A percentile compares a stretch with the other conserved stretches of the same genome.
phyloP scores from a whole-genome alignment of 2,113 vertebrate species.

The Tor tambroides region DNA sequence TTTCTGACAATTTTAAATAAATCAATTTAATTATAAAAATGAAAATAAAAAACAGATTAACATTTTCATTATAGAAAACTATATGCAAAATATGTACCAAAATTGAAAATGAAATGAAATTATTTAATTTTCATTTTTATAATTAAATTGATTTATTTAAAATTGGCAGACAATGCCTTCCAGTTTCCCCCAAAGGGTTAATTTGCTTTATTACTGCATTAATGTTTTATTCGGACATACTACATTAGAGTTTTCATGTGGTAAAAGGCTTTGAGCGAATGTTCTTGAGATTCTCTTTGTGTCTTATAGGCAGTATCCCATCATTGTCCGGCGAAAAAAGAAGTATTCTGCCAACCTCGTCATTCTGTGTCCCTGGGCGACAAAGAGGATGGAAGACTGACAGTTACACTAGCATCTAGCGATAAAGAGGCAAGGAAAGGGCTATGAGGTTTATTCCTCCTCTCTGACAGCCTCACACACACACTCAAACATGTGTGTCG shows the following conservation, averaged over 20 bases:
- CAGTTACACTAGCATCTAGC: slow-evolving; percentile 44
- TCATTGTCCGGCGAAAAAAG: slow-evolving; percentile 14
- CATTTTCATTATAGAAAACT: too few relatives aligned
- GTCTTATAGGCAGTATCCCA: slow-evolving; percentile 24
- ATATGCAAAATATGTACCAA: too few relatives aligned
- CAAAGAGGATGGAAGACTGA: slow-evolving; percentile 7
- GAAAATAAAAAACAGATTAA: too few relatives aligned
- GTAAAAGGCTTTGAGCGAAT: not conserved
- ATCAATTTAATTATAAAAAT: too few relatives aligned
- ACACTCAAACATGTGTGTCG: slow-evolving; percentile 16
- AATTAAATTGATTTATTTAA: too few relatives aligned
- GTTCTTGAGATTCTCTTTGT: not conserved
- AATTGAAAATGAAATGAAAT: too few relatives aligned
- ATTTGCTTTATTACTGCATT: not conserved
- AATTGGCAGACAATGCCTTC: too few relatives aligned
- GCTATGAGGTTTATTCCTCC: slow-evolving; percentile 45
- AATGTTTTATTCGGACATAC: not conserved
- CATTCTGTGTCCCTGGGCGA: slow-evolving; percentile 17
- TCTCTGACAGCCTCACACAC: slow-evolving; percentile 10
- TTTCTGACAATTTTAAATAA: not conserved
- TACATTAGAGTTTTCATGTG: not conserved
- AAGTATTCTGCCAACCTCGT: slow-evolving; percentile 13
- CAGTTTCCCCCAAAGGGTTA: not conserved
- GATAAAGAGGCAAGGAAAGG: slow-evolving; percentile 46
- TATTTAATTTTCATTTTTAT: too few relatives aligned